phyloP scores from a whole-genome alignment of 2,797 vertebrate species.

The Acipenser oxyrinchus region DNA sequence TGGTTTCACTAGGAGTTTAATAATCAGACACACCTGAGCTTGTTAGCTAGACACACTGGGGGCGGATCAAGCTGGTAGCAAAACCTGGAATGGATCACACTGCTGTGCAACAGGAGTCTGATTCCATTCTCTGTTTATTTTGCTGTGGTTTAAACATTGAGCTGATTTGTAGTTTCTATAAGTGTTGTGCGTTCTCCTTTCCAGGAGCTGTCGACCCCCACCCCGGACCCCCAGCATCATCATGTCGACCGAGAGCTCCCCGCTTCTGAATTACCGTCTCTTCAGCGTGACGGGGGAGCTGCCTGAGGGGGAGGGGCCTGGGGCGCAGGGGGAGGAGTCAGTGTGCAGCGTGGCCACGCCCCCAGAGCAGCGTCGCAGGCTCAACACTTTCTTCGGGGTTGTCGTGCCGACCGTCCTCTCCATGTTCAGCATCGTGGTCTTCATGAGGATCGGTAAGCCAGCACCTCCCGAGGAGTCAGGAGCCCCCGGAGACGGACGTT shows the following conservation, averaged over 20 bases:
- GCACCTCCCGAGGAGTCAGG: not conserved
- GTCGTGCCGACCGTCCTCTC: constrained; percentile 85
- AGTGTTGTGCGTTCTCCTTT: no score
- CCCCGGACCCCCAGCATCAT: no score
- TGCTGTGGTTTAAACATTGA: no score
- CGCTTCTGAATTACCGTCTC: constrained; percentile 68
- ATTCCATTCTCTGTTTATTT: no score
- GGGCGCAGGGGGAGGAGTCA: constrained; percentile 26
- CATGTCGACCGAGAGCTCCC: constrained; percentile 78
- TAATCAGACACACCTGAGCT: no score
- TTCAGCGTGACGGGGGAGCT: constrained; percentile 53
- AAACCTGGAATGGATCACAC: no score
- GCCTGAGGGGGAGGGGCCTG: constrained; percentile 18
- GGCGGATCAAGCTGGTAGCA: no score
- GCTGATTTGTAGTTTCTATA: no score
- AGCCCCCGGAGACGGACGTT: not conserved
- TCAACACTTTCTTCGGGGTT: constrained; percentile 85
- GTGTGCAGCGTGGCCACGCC: constrained; percentile 20
- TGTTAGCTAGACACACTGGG: no score
- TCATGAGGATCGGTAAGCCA: constrained; percentile 75
- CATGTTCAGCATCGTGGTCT: constrained; percentile 89
- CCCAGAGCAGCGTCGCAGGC: constrained; percentile 43
- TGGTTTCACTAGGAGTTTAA: no score
- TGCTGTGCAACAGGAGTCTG: no score
- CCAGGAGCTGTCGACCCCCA: no score